Base-by-base conservation (phyloP, 2,888 invertebrate species). In the Drosophila paranaensis region DNA sequence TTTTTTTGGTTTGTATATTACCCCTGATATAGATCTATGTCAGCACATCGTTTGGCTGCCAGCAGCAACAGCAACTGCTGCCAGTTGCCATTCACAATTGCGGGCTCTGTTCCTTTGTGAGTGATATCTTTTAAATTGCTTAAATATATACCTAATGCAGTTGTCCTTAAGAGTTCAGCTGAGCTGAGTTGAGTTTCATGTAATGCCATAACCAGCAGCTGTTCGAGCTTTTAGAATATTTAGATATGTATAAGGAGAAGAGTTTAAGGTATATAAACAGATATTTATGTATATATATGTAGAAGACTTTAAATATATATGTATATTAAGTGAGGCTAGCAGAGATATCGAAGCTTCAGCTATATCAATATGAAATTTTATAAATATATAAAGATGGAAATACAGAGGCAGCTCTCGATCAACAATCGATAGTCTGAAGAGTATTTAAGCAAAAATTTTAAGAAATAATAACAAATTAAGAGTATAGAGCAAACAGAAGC, bases 31-130 rank as follows among this genome's bases (percentile, higher is more conserved):
- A 67, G 77, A 91, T 91, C 91, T 86, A 82, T 91, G 91, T 91
- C 91, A 91, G 90, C 91, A 91, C 91, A 82, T 91, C 91, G 90
- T 91, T 91, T 91, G 72, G 57, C 74, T 61, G 64, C 45, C 42
- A 43, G 62, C 16, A 65, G 45, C 55, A 43, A 27, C 42, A 25
- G 27, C 37, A 42, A 43, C 37, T 42, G 55, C 42, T 42, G 42
- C 30, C n/a, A 62, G 62, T 39, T 33, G 46, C 40, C 55, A 62
- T 72, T 30, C 27, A 35, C 64, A 71, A 77, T 69, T 73, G 69
- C 69, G 37, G 55, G 71, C 42, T 76, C 39, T 37, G 42, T 65
- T 55, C 46, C 45, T 51, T 40, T 75, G 82, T 75, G 82, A 81
- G 45, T 73, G 64, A 82, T 82, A 71, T 51, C 62, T 58, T 87